Evolutionary conservation across 2,888 invertebrate species (phyloP).

Genomic region (Drosophila anomalata): DNA sequence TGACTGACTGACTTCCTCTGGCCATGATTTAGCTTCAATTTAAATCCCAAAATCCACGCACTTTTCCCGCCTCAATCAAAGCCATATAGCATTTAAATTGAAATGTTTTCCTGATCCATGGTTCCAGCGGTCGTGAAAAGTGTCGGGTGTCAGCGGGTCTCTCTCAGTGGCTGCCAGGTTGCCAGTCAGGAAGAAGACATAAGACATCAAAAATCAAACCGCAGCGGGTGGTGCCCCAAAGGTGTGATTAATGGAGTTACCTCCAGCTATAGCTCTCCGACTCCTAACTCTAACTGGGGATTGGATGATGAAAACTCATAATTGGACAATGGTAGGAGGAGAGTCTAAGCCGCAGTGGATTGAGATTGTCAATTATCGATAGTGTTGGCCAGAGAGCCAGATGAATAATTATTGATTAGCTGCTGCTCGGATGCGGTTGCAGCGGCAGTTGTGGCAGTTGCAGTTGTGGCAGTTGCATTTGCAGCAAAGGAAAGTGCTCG

Average conservation of each 20-base stretch:
- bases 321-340: constrained; percentile 30
- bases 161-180: neutral
- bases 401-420: constrained; percentile 79
- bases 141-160: constrained; percentile 31
- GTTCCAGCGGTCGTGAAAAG: constrained; percentile 14
- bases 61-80: constrained; percentile 24
- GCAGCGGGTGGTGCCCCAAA: constrained; percentile 31
- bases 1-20: neutral
- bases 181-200: constrained; percentile 25
- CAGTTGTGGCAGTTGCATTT: neutral
- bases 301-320: constrained; percentile 45
- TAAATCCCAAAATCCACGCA: constrained; percentile 26
- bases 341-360: constrained; percentile 22
- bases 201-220: constrained; percentile 33
- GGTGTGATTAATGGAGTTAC: constrained; percentile 40
- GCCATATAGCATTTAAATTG: constrained; percentile 32
- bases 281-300: neutral
- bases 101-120: constrained; percentile 35
- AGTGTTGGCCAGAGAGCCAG: constrained; percentile 62
- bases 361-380: constrained; percentile 79
- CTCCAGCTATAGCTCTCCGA: neutral
- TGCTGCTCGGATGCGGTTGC: neutral
- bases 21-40: neutral
- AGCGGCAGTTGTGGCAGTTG: constrained; percentile 26
- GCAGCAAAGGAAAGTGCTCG: constrained; percentile 18